These are phyloP conservation scores for Heliconius erato DNA, from an alignment of 2,888 invertebrate species.

Conservation along the genomic window DNA sequence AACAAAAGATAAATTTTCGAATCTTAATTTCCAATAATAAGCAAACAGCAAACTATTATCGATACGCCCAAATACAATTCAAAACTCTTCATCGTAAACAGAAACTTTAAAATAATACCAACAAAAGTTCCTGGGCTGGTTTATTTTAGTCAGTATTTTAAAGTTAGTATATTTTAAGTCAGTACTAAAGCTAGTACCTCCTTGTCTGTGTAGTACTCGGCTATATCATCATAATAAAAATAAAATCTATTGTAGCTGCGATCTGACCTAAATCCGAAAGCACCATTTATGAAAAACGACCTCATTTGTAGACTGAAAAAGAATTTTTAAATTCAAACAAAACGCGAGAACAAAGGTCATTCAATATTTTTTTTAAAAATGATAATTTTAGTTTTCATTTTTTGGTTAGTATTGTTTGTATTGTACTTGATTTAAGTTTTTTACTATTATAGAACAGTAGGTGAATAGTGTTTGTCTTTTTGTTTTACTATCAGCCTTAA, in stretches of 20 bases:
- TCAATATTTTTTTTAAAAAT: constrained; percentile 40
- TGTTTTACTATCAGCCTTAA: not conserved
- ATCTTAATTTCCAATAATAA: not conserved
- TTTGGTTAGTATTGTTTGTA: not conserved
- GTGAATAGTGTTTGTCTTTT: not conserved
- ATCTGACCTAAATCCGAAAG: constrained; percentile 45
- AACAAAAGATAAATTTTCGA: not conserved
- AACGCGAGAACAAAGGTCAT: constrained; percentile 43
- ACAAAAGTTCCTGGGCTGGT: constrained; percentile 21
- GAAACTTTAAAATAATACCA: constrained; percentile 32
- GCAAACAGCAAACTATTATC: not conserved
- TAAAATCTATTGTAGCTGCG: constrained; percentile 38
- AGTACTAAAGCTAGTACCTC: not conserved
- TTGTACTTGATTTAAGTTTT: not conserved
- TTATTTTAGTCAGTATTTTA: constrained; percentile 21
- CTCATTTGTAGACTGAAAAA: constrained; percentile 31
- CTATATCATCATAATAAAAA: constrained; percentile 41
- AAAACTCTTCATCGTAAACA: constrained; percentile 29
- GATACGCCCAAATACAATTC: not conserved
- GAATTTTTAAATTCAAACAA: constrained; percentile 38
- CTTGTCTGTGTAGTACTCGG: constrained; percentile 2
- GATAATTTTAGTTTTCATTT: constrained; percentile 17
- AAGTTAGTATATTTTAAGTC: constrained; percentile 27
- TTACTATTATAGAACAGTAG: not conserved
- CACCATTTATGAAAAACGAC: constrained; percentile 41